Conservation (phyloP, 2,113 vertebrate species). For the Pycnonotus jocosus region DNA sequence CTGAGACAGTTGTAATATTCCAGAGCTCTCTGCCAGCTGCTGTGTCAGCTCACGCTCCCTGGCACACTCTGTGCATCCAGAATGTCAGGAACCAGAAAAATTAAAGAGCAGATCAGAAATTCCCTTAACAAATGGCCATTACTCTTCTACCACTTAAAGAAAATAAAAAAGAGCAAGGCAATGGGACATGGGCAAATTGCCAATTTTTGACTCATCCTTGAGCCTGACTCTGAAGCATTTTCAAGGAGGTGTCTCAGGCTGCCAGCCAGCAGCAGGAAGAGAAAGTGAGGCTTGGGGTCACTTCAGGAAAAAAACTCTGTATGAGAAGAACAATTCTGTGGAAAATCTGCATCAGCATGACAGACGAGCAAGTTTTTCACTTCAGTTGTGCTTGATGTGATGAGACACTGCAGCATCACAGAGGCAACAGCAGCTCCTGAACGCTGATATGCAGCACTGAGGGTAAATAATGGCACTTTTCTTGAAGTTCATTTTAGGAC, state of each 20-base stretch:
- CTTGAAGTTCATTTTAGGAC: background rate
- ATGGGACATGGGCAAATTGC: rapidly evolving
- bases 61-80: background rate
- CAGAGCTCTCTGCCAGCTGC: background rate
- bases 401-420: background rate
- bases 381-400: background rate
- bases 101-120: background rate
- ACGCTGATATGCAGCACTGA: background rate
- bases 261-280: background rate
- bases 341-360: background rate
- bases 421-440: background rate
- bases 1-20: background rate
- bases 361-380: background rate
- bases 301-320: background rate
- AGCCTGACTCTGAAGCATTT: background rate
- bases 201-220: background rate
- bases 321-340: background rate
- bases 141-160: background rate
- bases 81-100: background rate
- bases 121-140: background rate
- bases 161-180: background rate
- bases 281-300: background rate
- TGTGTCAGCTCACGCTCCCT: background rate
- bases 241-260: background rate
- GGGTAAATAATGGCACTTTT: background rate